phyloP scores from a whole-genome alignment of 2,797 vertebrate species.

The Danio tinwini region DNA sequence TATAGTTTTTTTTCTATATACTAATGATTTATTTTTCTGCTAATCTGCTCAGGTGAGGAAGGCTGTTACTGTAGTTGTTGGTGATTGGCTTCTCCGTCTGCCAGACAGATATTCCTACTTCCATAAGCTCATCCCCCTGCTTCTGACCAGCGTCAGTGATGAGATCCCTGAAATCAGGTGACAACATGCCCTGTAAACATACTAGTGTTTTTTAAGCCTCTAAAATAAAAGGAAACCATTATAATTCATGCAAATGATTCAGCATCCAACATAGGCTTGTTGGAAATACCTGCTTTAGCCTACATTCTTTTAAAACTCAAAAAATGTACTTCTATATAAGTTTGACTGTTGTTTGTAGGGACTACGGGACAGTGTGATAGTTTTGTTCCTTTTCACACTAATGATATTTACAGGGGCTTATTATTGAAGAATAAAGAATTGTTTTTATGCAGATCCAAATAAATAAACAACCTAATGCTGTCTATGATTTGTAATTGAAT shows the following conservation, averaged over 20 bases:
- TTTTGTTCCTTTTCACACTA: too few relatives aligned
- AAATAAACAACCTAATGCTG: too few relatives aligned
- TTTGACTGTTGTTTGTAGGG: too few relatives aligned
- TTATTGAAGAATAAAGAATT: too few relatives aligned
- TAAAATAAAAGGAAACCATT: background rate
- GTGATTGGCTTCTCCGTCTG: slow-evolving; percentile 88
- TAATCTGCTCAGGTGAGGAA: slow-evolving; percentile 84
- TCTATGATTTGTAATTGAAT: too few relatives aligned
- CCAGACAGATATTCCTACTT: slow-evolving; percentile 94
- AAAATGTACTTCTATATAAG: too few relatives aligned
- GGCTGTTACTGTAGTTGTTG: slow-evolving; percentile 84
- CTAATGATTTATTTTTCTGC: background rate
- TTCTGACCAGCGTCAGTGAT: slow-evolving; percentile 86
- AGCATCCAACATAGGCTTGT: too few relatives aligned
- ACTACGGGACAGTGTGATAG: too few relatives aligned
- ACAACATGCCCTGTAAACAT: background rate
- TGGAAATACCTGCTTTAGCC: too few relatives aligned
- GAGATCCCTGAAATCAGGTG: slow-evolving; percentile 90
- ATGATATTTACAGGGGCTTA: too few relatives aligned
- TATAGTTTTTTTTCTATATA: background rate
- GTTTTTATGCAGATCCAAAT: too few relatives aligned
- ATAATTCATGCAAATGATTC: background rate
- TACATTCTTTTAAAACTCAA: too few relatives aligned
- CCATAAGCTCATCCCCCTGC: slow-evolving; percentile 90
- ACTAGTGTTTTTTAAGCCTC: background rate